phyloP scores from a whole-genome alignment of 2,797 vertebrate genomes.

The Heliangelus exortis region DNA sequence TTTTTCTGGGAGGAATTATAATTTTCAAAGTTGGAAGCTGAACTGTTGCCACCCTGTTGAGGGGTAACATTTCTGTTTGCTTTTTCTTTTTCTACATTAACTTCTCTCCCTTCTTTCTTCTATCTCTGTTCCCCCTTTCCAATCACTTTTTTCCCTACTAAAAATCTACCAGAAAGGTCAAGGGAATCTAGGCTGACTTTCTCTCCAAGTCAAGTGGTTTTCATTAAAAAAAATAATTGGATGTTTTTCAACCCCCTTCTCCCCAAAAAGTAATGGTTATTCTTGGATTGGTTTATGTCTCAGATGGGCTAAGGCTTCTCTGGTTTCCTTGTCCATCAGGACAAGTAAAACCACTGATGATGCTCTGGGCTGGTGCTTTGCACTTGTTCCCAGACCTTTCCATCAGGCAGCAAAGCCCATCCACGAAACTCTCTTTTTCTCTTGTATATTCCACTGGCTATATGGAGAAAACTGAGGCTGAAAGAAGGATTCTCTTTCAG shows the following conservation, averaged over 20 bases:
- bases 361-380: neutral
- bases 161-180: neutral
- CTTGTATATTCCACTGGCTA: neutral
- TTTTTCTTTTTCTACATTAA: slow-evolving; percentile 6
- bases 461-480: fast-evolving
- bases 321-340: neutral
- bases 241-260: neutral
- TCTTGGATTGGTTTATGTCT: neutral
- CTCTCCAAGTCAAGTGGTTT: neutral
- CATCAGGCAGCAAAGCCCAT: neutral
- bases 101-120: neutral
- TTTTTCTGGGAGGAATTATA: slow-evolving; percentile 5
- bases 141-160: neutral
- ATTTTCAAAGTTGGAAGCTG: neutral
- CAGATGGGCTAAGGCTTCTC: neutral
- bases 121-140: fast-evolving
- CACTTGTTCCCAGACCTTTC: neutral
- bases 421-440: neutral
- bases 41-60: neutral
- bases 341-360: neutral
- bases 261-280: neutral
- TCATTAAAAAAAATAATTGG: neutral
- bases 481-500: neutral
- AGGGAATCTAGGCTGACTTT: neutral
- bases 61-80: neutral